Base-by-base conservation (phyloP, 2,888 invertebrate genomes). In the Cancer borealis region DNA sequence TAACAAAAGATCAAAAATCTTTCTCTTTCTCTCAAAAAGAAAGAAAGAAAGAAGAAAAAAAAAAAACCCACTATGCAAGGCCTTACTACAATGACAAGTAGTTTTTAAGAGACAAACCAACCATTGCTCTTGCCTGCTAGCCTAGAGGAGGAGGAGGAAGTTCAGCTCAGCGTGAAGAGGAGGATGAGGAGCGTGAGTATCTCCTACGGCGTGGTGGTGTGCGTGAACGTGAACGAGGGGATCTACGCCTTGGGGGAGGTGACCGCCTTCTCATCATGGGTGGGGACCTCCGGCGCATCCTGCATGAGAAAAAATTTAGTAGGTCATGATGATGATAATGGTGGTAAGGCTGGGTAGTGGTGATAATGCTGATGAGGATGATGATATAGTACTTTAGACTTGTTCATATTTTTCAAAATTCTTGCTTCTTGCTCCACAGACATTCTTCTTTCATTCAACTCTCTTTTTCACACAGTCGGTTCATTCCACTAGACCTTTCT, bases 181-280 rank as follows among this genome's bases (percentile, higher is more conserved):
- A 95, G 3, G 95, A 95, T 1, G 95, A 95, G 6, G 95, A 95
- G 12, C 95, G 93, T 21, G 95, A 95, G 89, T 95, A 95, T 39
- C 95, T 92, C 30, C 95, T 92, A 39, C 95, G 95, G 17, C 95
- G 93, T 30, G 95, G 95, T n/a, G 95, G 95, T 45, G 95, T 95
- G 21, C 95, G 84, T 14, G 95, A 95, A 26, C 95, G 92, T 17
- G 95, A 91, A 49, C 93, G 92, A 21, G 93, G 92, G 17, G 95
- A 95, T n/a, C 95, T 92, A 12, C 94, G 95, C 4, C 94, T 94
- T 2, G 94, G 95, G 12, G 93, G 92, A 8, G 95, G 95, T 30
- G 95, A 94, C 46, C 95, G 95, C 12, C 95, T 79, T 4, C 95
- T 88, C 49, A 91, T 92, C 39, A 93, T 93, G 17, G 94, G 93